Base-by-base conservation (phyloP, 2,888 invertebrate genomes). In the Ectemnius cavifrons region DNA sequence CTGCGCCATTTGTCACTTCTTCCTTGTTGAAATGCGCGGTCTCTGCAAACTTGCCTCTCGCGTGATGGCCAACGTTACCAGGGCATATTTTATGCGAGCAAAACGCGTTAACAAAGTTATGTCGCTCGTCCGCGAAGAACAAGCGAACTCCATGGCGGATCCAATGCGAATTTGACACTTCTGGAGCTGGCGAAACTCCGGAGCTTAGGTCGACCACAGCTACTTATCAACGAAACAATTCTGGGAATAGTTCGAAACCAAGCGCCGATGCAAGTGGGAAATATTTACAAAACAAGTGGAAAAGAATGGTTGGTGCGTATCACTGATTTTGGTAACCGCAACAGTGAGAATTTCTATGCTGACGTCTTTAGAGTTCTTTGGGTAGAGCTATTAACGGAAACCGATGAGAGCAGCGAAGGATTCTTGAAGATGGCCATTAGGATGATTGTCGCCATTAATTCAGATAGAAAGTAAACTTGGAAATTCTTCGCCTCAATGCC, bases 381-480 rank as follows among this genome's bases (percentile, higher is more conserved):
- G 6, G 37, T 1, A 6, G 8, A 37, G 37, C 37, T 37, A 37
- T 37, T 37, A 37, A 37, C 5, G 37, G 37, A 37, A 37, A 37
- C 37, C 37, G 8, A 37, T 37, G 37, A 37, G 37, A 37, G 37
- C 37, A 11, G 2, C 37, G 8, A 11, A 37, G 37, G 37, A 37
- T 8, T 37, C 37, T 37, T 37, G 8, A 37, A 37, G 37, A 37
- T 37, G 37, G 46, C 23, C 62, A 59, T 59, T 68, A 14, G 37
- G 6, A 60, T 56, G 71, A 73, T 67, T 80, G 60, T n/a, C 27
- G 46, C 71, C 57, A 78, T 81, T 75, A 81, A 81, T 73, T 61
- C 69, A 20, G 20, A 45, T 23, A 47, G 61, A 73, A 64, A 45
- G 66, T 52, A 65, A 71, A 66, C 65, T 63, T 23, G 37, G 61